A percentile compares a stretch with the other conserved stretches of the same genome.
These are phyloP conservation scores for Motacilla alba DNA, from an alignment of 2,113 vertebrate genomes.

Conservation along the genomic window DNA sequence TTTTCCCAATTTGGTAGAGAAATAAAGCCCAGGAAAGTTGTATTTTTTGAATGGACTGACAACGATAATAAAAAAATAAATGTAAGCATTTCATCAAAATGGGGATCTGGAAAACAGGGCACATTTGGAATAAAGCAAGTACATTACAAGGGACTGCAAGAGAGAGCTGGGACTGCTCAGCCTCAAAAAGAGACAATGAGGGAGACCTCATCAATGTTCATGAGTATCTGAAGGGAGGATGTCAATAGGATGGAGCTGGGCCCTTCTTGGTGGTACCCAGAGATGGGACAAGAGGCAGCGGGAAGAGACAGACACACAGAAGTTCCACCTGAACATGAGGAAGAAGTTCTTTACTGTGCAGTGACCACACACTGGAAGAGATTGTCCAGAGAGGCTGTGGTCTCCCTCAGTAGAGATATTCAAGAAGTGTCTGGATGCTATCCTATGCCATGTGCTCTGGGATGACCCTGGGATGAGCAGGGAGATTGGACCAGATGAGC, in stretches of 20 bases:
- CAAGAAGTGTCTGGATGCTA: neutral
- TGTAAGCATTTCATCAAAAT: neutral
- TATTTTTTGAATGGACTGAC: neutral
- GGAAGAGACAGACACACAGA: neutral
- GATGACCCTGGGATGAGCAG: neutral
- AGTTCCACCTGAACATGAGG: neutral
- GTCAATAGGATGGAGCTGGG: too few relatives aligned
- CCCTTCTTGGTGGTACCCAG: neutral
- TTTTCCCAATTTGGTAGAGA: neutral
- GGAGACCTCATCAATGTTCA: neutral
- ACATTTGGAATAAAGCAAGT: neutral
- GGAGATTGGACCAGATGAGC: neutral
- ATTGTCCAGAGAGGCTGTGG: rapidly evolving
- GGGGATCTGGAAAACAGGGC: neutral
- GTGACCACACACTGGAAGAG: rapidly evolving
- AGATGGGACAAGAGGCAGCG: rapidly evolving
- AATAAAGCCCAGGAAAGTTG: neutral
- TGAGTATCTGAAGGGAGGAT: rapidly evolving
- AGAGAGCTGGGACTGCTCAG: neutral
- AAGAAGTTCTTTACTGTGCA: neutral
- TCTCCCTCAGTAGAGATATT: neutral
- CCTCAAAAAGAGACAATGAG: neutral
- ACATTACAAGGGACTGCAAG: neutral
- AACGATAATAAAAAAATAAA: neutral
- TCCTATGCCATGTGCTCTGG: neutral